Evolutionary conservation across 2,113 vertebrate species (phyloP).

Genomic region (Donacobius atricapilla): DNA sequence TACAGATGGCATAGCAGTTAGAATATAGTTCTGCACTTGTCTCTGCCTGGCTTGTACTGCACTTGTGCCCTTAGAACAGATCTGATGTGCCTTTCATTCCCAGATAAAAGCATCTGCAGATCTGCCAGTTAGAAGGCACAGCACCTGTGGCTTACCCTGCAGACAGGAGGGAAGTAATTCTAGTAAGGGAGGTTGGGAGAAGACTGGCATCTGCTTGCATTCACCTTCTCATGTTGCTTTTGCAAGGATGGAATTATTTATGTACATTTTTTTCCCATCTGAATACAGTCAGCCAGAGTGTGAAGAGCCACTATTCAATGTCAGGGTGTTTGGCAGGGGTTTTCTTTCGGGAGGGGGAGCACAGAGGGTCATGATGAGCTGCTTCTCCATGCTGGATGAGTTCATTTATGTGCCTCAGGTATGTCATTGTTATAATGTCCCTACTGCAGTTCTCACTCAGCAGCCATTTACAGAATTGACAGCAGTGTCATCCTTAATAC

Average conservation of each 20-base stretch:
- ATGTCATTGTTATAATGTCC: neutral
- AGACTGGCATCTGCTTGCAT: neutral
- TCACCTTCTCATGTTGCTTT: neutral
- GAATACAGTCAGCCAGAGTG: neutral
- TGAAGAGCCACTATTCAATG: neutral
- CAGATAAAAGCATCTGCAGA: neutral
- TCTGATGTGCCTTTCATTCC: neutral
- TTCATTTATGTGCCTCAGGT: rapidly evolving
- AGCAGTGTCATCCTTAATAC: rapidly evolving
- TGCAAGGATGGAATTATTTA: constrained; percentile 5
- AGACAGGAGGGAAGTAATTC: neutral
- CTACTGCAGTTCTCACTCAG: neutral
- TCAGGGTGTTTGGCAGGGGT: neutral
- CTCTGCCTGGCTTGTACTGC: neutral
- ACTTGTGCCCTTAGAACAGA: neutral
- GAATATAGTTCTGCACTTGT: neutral
- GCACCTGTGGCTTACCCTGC: neutral
- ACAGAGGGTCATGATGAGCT: neutral
- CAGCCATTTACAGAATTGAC: neutral
- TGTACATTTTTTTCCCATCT: neutral
- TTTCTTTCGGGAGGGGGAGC: neutral
- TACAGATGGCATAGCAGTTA: neutral
- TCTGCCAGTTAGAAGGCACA: neutral
- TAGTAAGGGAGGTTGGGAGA: neutral
- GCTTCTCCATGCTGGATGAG: neutral